These are phyloP conservation scores for Nothobranchius kuhntae DNA, from an alignment of 2,113 vertebrate genomes.

Conservation along the genomic window DNA sequence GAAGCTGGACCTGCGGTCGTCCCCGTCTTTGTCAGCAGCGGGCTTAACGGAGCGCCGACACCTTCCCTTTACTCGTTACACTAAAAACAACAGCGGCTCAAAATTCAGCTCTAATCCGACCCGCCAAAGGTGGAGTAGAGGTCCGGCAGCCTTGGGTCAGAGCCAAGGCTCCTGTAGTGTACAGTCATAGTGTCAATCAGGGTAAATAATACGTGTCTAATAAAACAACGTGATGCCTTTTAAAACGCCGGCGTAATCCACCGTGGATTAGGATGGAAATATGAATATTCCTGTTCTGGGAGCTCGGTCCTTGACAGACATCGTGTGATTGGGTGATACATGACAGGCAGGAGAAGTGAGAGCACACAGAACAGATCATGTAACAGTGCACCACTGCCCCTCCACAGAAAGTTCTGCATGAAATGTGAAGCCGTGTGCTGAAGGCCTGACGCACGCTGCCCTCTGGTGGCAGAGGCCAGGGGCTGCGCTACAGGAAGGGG, in stretches of 20 bases:
- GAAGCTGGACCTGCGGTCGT: not conserved
- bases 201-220: constrained; percentile 15
- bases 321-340: constrained; percentile 93
- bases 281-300: constrained; percentile 38
- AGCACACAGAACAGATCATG: constrained; percentile 92
- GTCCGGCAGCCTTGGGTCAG: too few species aligned
- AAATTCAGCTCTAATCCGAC: not conserved
- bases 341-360: constrained; percentile 82
- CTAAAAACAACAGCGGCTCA: constrained; percentile 2
- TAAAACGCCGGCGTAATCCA: constrained; percentile 46
- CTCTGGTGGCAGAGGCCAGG: constrained; percentile 82
- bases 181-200: too few species aligned
- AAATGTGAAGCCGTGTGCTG: constrained; percentile 85
- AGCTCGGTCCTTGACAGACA: constrained; percentile 83
- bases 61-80: not conserved
- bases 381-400: constrained; percentile 81
- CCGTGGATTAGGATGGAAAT: constrained; percentile 48
- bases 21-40: too few species aligned
- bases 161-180: too few species aligned
- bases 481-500: constrained; percentile 95
- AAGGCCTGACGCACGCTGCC: constrained; percentile 82
- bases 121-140: too few species aligned
- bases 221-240: constrained; percentile 46
- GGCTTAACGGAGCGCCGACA: not conserved
- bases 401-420: constrained; percentile 53